Evolutionary conservation across 2,888 invertebrate genomes (phyloP).

Genomic region (Tubiluchus corallicola): DNA sequence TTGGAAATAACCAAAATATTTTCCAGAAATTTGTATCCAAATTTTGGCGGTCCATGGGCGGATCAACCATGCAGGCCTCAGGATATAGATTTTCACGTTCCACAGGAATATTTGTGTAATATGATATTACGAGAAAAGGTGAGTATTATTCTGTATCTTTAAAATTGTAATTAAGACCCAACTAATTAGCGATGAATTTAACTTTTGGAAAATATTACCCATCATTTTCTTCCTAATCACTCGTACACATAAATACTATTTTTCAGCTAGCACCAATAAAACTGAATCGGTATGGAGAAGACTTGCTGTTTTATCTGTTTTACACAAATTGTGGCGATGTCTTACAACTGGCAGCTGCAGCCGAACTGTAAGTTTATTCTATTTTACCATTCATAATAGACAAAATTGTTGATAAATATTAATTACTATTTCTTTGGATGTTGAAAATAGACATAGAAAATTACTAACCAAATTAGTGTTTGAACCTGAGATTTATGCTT

Average conservation of each 20-base stretch:
- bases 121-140: slow-evolving; percentile 56
- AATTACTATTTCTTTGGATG: neutral
- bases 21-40: slow-evolving; percentile 63
- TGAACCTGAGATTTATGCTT: too few species aligned
- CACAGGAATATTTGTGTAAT: slow-evolving; percentile 87
- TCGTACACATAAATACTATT: too few species aligned
- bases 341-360: slow-evolving; percentile 89
- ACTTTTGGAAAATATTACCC: too few species aligned
- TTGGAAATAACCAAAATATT: too few species aligned
- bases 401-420: neutral
- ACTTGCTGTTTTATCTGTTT: slow-evolving; percentile 95
- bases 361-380: slow-evolving; percentile 60
- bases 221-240: too few species aligned
- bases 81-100: slow-evolving; percentile 46
- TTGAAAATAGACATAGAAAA: neutral
- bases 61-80: slow-evolving; percentile 94
- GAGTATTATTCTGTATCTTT: too few species aligned
- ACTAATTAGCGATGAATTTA: too few species aligned
- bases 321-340: slow-evolving; percentile 97
- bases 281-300: slow-evolving; percentile 92
- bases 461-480: too few species aligned
- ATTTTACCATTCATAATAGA: too few species aligned
- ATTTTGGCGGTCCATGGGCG: slow-evolving; percentile 97
- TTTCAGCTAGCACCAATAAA: slow-evolving; percentile 57
- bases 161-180: too few species aligned